Evolutionary conservation across 2,888 invertebrate species (phyloP).

Genomic region (Disparrhopalites patrizii): DNA sequence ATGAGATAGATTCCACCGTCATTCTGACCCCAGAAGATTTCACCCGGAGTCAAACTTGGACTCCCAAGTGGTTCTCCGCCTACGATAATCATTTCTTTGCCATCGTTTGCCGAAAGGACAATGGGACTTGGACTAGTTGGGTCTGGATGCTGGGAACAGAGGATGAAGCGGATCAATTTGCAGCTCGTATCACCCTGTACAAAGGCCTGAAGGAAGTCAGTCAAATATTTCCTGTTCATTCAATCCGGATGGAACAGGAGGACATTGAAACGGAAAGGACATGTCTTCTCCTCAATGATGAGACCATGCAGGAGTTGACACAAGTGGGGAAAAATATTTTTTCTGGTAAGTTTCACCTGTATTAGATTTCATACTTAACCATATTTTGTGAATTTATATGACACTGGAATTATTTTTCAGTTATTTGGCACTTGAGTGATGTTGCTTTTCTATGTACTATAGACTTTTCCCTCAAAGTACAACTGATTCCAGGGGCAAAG

Average conservation of each 20-base stretch:
- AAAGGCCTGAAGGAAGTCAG: conserved; percentile 18
- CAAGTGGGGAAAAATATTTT: conserved; percentile 16
- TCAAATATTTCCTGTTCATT: conserved; percentile 36
- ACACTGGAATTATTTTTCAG: too few relatives aligned
- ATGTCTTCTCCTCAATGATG: conserved; percentile 18
- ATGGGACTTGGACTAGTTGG: conserved; percentile 39
- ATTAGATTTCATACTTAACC: too few relatives aligned
- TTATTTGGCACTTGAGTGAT: too few relatives aligned
- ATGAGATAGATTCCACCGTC: conserved; percentile 26
- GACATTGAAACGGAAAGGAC: conserved; percentile 26
- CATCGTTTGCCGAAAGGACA: conserved; percentile 28
- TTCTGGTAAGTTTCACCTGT: conserved; percentile 22
- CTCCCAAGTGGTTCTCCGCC: conserved; percentile 38
- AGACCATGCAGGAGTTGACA: conserved; percentile 15
- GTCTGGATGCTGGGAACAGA: conserved; percentile 37
- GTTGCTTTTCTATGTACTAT: neutral
- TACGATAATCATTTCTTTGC: conserved; percentile 37
- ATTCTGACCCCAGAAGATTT: conserved; percentile 32
- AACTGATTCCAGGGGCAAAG: conserved; percentile 2
- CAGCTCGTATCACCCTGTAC: conserved; percentile 33
- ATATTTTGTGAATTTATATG: too few relatives aligned
- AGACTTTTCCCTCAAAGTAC: conserved; percentile 3
- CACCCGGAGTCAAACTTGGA: conserved; percentile 27
- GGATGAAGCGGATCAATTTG: conserved; percentile 31
- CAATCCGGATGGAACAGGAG: conserved; percentile 28